phyloP scores from a whole-genome alignment of 2,113 vertebrate genomes.

The Connochaetes taurinus region DNA sequence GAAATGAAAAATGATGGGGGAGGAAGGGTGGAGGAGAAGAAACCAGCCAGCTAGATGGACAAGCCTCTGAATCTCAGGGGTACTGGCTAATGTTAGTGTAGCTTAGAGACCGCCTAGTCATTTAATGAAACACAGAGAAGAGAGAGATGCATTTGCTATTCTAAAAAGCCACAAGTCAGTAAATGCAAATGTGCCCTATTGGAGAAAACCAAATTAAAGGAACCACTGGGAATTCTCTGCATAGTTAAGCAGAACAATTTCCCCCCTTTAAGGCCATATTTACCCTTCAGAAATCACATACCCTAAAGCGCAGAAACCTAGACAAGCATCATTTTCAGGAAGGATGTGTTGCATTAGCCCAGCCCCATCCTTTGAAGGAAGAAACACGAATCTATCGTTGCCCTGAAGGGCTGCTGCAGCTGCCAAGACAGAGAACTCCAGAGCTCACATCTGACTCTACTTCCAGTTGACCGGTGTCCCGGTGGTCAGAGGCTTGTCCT shows the following conservation, averaged over 20 bases:
- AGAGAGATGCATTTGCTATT: conserved; percentile 54
- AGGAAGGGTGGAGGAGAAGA: not conserved
- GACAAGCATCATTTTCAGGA: conserved; percentile 41
- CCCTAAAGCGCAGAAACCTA: conserved; percentile 27
- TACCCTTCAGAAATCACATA: conserved; percentile 61
- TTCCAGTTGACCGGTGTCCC: not conserved
- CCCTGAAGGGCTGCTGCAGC: not conserved
- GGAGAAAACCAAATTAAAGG: conserved; percentile 64
- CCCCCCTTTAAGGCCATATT: conserved; percentile 54
- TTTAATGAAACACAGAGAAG: conserved; percentile 48
- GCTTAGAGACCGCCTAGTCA: not conserved
- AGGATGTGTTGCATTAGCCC: not conserved
- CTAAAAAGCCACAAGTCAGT: conserved; percentile 57
- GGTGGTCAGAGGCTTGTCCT: not conserved
- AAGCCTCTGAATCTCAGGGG: not conserved
- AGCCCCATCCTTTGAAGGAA: conserved; percentile 37
- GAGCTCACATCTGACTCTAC: not conserved
- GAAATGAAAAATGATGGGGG: not conserved
- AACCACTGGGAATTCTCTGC: conserved; percentile 65
- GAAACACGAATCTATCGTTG: conserved; percentile 29
- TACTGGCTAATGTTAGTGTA: not conserved
- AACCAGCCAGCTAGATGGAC: not conserved
- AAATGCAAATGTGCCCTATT: conserved; percentile 71
- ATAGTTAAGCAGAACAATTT: conserved; percentile 53
- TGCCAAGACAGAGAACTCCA: not conserved